These are phyloP conservation scores for Drosophila lini DNA, from an alignment of 1,140 invertebrate species.

Conservation along the genomic window DNA sequence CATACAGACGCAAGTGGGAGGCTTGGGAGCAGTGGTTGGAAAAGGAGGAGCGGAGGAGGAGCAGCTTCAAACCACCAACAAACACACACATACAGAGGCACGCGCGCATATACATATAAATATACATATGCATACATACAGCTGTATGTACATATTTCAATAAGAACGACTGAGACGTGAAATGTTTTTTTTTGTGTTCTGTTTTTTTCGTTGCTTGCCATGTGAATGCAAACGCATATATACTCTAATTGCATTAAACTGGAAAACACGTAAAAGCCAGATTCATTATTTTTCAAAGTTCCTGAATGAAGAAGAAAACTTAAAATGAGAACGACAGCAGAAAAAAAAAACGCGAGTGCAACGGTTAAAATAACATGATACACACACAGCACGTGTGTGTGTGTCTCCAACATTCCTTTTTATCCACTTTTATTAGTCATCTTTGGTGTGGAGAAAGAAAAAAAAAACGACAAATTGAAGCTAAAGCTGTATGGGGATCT, in stretches of 20 bases:
- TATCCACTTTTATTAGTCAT: slow-evolving; percentile 43
- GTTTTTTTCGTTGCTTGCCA: slow-evolving; percentile 32
- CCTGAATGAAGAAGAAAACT: slow-evolving; percentile 31
- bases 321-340: slow-evolving; percentile 13
- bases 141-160: slow-evolving; percentile 58
- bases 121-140: slow-evolving; percentile 51
- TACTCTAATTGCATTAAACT: slow-evolving; percentile 42
- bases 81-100: slow-evolving; percentile 57
- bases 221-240: slow-evolving; percentile 50
- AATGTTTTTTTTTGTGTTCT: slow-evolving; percentile 55
- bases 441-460: slow-evolving; percentile 22
- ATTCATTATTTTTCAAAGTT: slow-evolving; percentile 30
- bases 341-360: slow-evolving; percentile 61
- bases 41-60: slow-evolving; percentile 49
- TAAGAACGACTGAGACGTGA: slow-evolving; percentile 61
- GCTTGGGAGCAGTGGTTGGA: slow-evolving; percentile 25
- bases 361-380: slow-evolving; percentile 62
- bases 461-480: slow-evolving; percentile 9
- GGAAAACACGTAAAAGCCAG: slow-evolving; percentile 4
- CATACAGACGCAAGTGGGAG: slow-evolving; percentile 46
- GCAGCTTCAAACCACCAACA: slow-evolving; percentile 67
- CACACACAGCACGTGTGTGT: slow-evolving; percentile 38
- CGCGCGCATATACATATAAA: slow-evolving; percentile 38
- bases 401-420: slow-evolving; percentile 27
- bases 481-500: slow-evolving; percentile 9